Base-by-base conservation (phyloP, 2,797 vertebrate genomes). In the Nyctalus aviator region DNA sequence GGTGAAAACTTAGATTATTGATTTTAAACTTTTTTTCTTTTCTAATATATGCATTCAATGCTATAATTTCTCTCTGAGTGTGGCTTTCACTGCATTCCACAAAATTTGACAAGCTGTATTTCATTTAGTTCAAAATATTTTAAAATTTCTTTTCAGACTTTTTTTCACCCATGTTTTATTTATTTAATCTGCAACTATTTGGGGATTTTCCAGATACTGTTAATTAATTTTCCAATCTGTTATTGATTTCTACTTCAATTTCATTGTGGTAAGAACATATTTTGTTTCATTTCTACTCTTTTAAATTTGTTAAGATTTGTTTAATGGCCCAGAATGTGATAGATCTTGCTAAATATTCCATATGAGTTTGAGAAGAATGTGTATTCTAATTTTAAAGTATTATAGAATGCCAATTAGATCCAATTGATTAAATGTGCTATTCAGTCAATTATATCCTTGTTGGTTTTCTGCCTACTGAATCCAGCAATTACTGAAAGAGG, bases 321-420 rank as follows among this genome's bases (percentile, higher is more conserved):
- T 85, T 81, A 85, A 48, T 57, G 79, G 57, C 44, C 18, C 30
- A n/a, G 48, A 91, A 73, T 64, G 68, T 50, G 32, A 13, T 81
- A 41, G 88, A 5, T 75, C 35, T 76, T 85, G 78, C 25, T 1
- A 46, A 92, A 64, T 79, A 50, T 53, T 95, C 18, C 59, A 48
- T 48, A 71, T 46, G 59, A 71, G 62, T 82, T 94, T 76, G 53
- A 84, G 32, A 83, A 93, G 68, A 92, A 79, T 76, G 15, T 44
- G n/a, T n/a, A 12, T 76, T 93, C 35, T 77, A 37, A 11, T 84
- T 68, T 64, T 41, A 53, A 81, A 88, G 27, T 81, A 69, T 77
- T 95, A 85, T 48, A 76, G 75, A 91, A 72, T 81, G 83, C 64
- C 92, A 93, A 23, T 94, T 88, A 78, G 78, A 88, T 57, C 20